A percentile compares a stretch with the other conserved stretches of the same genome.
Evolutionary conservation across 1,140 invertebrate genomes (phyloP).

Genomic region (Lepidurus arcticus): DNA sequence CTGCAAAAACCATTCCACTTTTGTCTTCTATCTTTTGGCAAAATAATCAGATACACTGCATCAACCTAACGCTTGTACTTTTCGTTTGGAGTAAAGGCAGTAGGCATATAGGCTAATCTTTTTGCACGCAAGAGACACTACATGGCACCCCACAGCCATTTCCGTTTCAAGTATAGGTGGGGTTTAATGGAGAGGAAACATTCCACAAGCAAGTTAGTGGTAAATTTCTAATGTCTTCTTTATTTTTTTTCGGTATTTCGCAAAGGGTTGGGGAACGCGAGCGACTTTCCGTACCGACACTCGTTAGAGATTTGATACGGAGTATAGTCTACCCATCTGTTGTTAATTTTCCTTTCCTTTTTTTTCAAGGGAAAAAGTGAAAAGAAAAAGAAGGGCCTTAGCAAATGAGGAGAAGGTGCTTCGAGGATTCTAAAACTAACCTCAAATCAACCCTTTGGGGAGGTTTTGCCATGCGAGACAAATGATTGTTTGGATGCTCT

Average conservation of each 20-base stretch:
- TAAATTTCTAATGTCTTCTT: slow-evolving; percentile 17
- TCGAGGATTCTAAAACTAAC: background rate
- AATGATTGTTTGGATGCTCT: slow-evolving; percentile 22
- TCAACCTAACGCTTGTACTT: too few relatives aligned
- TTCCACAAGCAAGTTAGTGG: background rate
- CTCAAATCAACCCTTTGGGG: slow-evolving; percentile 15
- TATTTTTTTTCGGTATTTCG: background rate
- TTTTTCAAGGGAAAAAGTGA: background rate
- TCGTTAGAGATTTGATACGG: slow-evolving; percentile 7
- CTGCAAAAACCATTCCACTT: too few relatives aligned
- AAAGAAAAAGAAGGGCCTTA: background rate
- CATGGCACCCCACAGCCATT: background rate
- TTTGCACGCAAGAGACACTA: background rate
- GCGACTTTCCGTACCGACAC: background rate
- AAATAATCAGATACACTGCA: too few relatives aligned
- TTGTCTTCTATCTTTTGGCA: too few relatives aligned
- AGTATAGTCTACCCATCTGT: slow-evolving; percentile 13
- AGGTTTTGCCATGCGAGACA: background rate
- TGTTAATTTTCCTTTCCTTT: background rate
- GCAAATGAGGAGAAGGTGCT: slow-evolving; percentile 6
- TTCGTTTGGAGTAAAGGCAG: too few relatives aligned
- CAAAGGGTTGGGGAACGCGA: background rate
- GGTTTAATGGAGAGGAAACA: slow-evolving; percentile 10
- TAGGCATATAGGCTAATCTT: background rate
- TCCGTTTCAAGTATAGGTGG: slow-evolving; percentile 7